A percentile compares a stretch with the other conserved stretches of the same genome.
These are phyloP conservation scores for Tanytarsus gracilentus DNA, from an alignment of 2,888 invertebrate genomes.

Conservation along the genomic window DNA sequence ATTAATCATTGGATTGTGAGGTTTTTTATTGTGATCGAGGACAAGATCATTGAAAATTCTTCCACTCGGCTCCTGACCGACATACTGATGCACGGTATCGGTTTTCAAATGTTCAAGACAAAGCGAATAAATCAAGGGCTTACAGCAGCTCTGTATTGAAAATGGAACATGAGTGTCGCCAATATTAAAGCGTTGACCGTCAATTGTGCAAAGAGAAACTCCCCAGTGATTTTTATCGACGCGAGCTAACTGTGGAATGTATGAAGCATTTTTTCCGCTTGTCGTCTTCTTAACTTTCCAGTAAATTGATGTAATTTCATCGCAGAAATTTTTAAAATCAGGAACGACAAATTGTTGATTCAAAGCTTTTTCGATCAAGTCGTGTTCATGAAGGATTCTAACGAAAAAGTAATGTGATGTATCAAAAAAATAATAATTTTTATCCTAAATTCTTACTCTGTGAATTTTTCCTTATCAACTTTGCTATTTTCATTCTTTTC, in stretches of 20 bases:
- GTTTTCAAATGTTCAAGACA: slow-evolving; percentile 84
- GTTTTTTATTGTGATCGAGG: slow-evolving; percentile 88
- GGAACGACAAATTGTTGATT: slow-evolving; percentile 92
- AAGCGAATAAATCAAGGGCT: slow-evolving; percentile 91
- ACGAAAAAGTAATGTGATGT: too few species aligned
- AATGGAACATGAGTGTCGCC: slow-evolving; percentile 89
- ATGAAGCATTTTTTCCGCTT: slow-evolving; percentile 73
- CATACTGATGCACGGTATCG: slow-evolving; percentile 86
- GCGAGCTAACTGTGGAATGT: slow-evolving; percentile 90
- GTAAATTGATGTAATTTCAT: slow-evolving; percentile 88
- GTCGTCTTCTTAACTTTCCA: slow-evolving; percentile 80
- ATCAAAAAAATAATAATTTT: too few species aligned
- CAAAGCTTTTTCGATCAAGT: slow-evolving; percentile 83
- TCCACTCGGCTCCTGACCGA: slow-evolving; percentile 96
- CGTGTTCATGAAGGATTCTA: slow-evolving; percentile 75
- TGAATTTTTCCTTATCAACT: background rate
- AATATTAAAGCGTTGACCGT: slow-evolving; percentile 87
- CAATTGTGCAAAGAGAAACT: slow-evolving; percentile 89
- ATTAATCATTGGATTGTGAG: slow-evolving; percentile 98
- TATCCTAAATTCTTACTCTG: background rate
- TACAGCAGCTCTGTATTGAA: slow-evolving; percentile 91
- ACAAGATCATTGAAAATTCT: slow-evolving; percentile 93
- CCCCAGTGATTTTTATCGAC: slow-evolving; percentile 89
- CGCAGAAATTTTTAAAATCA: slow-evolving; percentile 82
- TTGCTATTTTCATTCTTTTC: background rate